Evolutionary conservation across 2,113 vertebrate genomes (phyloP).

Genomic region (Perccottus glenii): DNA sequence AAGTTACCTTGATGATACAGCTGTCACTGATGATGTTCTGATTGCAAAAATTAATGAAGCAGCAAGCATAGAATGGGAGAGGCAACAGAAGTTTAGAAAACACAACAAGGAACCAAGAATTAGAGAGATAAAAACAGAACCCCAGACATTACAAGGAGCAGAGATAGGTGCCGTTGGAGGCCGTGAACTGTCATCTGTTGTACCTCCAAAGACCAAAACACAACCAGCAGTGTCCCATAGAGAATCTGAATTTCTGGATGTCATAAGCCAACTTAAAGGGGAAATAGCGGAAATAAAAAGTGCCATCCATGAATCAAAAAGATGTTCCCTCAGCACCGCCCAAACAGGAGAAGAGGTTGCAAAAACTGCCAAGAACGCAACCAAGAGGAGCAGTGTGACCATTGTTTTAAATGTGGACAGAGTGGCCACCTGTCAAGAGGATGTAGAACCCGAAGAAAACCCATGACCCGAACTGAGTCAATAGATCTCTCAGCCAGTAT

Average conservation of each 20-base stretch:
- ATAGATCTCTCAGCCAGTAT: background rate
- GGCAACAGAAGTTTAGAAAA: slow-evolving; percentile 38
- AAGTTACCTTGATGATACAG: slow-evolving; percentile 22
- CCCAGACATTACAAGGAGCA: background rate
- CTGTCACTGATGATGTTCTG: no score
- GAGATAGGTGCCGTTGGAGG: background rate
- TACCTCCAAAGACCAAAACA: background rate
- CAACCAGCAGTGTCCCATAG: background rate
- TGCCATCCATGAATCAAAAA: no score
- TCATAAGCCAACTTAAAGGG: slow-evolving; percentile 25
- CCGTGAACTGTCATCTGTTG: background rate
- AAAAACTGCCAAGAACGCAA: slow-evolving; percentile 23
- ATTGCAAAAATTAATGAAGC: slow-evolving; percentile 40
- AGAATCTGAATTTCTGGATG: slow-evolving; percentile 18
- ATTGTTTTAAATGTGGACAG: slow-evolving; percentile 53
- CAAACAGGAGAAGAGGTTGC: slow-evolving; percentile 3
- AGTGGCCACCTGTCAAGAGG: slow-evolving; percentile 32
- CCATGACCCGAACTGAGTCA: background rate
- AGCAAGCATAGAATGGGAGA: slow-evolving; percentile 39
- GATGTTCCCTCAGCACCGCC: background rate
- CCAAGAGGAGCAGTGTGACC: slow-evolving; percentile 20
- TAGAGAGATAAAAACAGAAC: slow-evolving; percentile 21
- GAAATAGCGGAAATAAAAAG: slow-evolving; percentile 28
- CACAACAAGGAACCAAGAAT: slow-evolving; percentile 8
- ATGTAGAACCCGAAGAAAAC: background rate